Conservation (phyloP, 2,888 invertebrate genomes). For the Caenorhabditis zanzibari region DNA sequence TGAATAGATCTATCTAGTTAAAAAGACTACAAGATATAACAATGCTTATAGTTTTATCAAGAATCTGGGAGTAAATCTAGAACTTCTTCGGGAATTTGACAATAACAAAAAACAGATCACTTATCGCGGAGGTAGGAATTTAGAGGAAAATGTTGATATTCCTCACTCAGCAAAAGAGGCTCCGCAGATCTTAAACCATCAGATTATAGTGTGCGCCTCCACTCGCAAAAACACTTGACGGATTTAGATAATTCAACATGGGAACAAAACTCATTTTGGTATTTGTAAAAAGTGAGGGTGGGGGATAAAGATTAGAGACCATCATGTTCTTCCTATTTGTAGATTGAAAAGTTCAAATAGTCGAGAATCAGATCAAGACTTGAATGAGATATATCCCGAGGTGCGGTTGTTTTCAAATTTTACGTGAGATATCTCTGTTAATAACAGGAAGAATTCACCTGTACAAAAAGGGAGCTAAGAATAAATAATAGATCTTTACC, state of each 20-base stretch:
- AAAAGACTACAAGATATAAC: background rate
- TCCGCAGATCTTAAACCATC: constrained; percentile 16
- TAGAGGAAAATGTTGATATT: background rate
- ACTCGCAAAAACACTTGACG: constrained; percentile 15
- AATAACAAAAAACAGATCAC: constrained; percentile 11
- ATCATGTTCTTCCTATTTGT: too few species aligned
- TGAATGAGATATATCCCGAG: too few species aligned
- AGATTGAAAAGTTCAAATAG: too few species aligned
- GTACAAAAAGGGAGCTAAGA: too few species aligned
- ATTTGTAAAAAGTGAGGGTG: too few species aligned
- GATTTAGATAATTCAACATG: constrained; percentile 24
- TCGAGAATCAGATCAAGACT: too few species aligned
- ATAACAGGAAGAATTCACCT: too few species aligned
- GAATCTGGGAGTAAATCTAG: background rate
- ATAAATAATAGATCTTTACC: too few species aligned
- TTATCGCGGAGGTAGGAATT: background rate
- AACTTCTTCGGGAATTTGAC: background rate
- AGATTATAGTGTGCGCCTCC: constrained; percentile 10
- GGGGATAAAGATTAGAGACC: too few species aligned
- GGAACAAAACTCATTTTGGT: background rate
- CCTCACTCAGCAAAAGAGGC: background rate
- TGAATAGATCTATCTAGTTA: background rate
- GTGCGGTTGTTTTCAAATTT: too few species aligned
- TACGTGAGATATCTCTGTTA: too few species aligned
- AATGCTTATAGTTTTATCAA: background rate